These are phyloP conservation scores for Lamellibrachia columna DNA, from an alignment of 2,888 invertebrate species.

Conservation along the genomic window DNA sequence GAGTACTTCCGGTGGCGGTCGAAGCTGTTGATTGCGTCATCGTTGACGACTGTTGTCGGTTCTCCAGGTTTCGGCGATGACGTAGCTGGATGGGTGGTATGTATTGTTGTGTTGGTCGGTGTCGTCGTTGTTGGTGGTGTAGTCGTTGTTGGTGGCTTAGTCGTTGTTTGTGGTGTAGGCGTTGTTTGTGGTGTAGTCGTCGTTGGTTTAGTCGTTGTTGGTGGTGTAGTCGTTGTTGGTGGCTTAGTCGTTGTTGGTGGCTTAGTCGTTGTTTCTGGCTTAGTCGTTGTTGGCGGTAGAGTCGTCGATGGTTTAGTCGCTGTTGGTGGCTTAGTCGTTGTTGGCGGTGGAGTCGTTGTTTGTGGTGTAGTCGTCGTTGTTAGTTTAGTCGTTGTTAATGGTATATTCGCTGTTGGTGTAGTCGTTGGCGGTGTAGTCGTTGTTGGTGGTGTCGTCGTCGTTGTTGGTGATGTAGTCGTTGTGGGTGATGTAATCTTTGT, in stretches of 20 bases:
- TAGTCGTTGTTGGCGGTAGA: background rate
- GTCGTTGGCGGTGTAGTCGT: background rate
- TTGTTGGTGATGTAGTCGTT: too few species aligned
- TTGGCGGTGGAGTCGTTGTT: too few species aligned
- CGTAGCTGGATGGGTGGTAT: background rate
- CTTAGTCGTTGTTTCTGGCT: background rate
- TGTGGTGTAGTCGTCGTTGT: too few species aligned
- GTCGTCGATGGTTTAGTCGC: background rate
- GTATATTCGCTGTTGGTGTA: too few species aligned
- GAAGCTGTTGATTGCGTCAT: too few species aligned
- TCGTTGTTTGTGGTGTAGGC: background rate
- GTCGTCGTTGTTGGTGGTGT: background rate
- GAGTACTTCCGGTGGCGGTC: background rate
- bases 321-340: background rate
- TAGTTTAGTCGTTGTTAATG: too few species aligned
- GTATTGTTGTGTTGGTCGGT: background rate
- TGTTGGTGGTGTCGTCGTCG: background rate
- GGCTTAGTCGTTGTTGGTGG: background rate
- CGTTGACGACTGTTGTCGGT: too few species aligned
- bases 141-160: too few species aligned
- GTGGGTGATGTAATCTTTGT: background rate
- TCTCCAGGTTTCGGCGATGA: background rate
- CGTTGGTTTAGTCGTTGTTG: background rate
- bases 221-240: background rate
- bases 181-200: too few species aligned